Conservation (phyloP, 2,797 vertebrate species). For the Acrocephalus scirpaceus region DNA sequence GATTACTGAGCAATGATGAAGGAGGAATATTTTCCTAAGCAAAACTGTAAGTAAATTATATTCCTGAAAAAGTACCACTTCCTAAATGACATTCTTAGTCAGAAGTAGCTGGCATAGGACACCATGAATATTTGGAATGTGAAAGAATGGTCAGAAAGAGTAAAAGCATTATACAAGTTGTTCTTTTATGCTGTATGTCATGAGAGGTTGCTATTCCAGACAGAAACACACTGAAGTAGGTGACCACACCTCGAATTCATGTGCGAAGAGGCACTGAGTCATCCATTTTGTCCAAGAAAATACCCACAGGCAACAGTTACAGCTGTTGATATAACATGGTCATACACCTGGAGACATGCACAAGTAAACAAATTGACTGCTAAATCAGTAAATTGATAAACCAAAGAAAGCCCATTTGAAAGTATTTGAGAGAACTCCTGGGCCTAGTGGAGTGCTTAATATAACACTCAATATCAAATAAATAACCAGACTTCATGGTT, state of each 20-base stretch:
- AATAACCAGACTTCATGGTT: background rate
- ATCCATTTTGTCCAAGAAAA: background rate
- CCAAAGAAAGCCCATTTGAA: background rate
- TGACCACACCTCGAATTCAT: background rate
- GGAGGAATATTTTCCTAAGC: background rate
- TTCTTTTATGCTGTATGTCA: background rate
- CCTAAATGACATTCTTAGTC: background rate
- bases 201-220: background rate
- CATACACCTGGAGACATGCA: background rate
- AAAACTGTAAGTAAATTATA: background rate
- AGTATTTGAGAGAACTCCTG: background rate
- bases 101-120: background rate
- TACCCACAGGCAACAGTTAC: background rate
- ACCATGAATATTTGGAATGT: background rate
- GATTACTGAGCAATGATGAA: background rate
- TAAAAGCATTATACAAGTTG: background rate
- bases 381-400: background rate
- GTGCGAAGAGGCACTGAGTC: background rate
- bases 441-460: background rate
- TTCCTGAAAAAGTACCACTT: background rate
- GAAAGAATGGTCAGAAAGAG: background rate
- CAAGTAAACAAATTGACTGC: background rate
- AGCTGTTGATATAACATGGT: background rate
- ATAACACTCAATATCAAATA: background rate
- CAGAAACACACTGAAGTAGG: background rate